Evolutionary conservation across 2,888 invertebrate genomes (phyloP).

Genomic region (Epinotia bilunana): DNA sequence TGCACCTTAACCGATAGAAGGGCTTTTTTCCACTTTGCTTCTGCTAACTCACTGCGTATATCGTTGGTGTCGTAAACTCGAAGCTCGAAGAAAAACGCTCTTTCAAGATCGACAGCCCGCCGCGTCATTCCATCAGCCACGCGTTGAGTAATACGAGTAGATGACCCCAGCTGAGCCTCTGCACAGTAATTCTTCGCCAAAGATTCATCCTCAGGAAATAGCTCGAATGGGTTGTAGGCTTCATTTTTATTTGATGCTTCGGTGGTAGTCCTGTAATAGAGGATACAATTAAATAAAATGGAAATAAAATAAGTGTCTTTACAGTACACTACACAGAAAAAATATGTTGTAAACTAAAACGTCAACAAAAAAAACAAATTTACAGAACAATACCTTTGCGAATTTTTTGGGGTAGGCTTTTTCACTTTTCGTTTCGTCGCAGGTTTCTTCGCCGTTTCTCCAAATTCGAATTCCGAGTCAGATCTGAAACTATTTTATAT

Average conservation of each 20-base stretch:
- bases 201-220: background rate
- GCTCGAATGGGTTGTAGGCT: background rate
- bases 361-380: no score
- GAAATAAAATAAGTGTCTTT: no score
- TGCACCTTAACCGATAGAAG: background rate
- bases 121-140: background rate
- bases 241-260: background rate
- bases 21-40: constrained; percentile 6
- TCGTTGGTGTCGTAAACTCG: constrained; percentile 10
- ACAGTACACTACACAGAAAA: no score
- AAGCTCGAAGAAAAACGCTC: constrained; percentile 14
- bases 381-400: no score
- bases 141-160: background rate
- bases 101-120: background rate
- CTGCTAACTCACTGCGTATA: constrained; percentile 1
- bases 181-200: background rate
- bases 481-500: no score
- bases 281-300: no score
- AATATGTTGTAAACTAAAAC: no score
- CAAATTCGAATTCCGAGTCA: no score
- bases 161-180: background rate
- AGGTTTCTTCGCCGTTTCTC: no score
- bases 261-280: background rate
- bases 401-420: no score
- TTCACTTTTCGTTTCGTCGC: no score